Evolutionary conservation across 2,888 invertebrate species (phyloP).

Genomic region (Cinara cedri): DNA sequence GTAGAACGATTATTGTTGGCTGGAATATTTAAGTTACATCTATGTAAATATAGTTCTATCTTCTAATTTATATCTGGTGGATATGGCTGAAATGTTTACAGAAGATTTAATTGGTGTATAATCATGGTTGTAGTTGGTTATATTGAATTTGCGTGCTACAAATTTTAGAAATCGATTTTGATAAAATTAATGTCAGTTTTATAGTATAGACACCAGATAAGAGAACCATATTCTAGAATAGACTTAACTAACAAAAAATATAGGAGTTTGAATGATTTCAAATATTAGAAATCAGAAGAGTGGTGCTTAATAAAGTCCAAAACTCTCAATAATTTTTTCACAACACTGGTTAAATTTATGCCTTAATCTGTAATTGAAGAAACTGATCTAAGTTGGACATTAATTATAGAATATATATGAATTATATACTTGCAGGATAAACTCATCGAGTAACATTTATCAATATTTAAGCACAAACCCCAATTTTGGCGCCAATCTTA

Average conservation of each 20-base stretch:
- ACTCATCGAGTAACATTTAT: constrained; percentile 12
- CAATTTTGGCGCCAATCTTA: constrained; percentile 5
- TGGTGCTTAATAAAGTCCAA: background rate
- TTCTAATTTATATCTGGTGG: constrained; percentile 7
- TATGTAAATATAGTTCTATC: constrained; percentile 6
- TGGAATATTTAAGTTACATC: constrained; percentile 4
- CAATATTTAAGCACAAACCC: constrained; percentile 8
- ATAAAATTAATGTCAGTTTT: background rate
- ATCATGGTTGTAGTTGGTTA: constrained; percentile 9
- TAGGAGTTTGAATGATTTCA: background rate
- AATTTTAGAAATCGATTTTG: constrained; percentile 15
- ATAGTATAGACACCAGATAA: constrained; percentile 7
- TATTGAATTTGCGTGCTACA: constrained; percentile 10
- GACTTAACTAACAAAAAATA: background rate
- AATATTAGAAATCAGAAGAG: constrained; percentile 5
- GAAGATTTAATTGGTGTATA: constrained; percentile 1
- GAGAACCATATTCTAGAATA: constrained; percentile 4
- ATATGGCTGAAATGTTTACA: constrained; percentile 11
- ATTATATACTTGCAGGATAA: constrained; percentile 11
- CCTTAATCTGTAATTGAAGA: constrained; percentile 18
- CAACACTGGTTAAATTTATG: constrained; percentile 1
- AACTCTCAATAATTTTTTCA: background rate
- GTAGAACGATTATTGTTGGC: constrained; percentile 10
- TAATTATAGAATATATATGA: constrained; percentile 6
- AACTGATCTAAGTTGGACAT: constrained; percentile 25